Percentiles rank a stretch among this genome's conserved stretches.
These are phyloP conservation scores for Megaceryle torquata DNA, from an alignment of 2,113 vertebrate species.

Conservation along the genomic window DNA sequence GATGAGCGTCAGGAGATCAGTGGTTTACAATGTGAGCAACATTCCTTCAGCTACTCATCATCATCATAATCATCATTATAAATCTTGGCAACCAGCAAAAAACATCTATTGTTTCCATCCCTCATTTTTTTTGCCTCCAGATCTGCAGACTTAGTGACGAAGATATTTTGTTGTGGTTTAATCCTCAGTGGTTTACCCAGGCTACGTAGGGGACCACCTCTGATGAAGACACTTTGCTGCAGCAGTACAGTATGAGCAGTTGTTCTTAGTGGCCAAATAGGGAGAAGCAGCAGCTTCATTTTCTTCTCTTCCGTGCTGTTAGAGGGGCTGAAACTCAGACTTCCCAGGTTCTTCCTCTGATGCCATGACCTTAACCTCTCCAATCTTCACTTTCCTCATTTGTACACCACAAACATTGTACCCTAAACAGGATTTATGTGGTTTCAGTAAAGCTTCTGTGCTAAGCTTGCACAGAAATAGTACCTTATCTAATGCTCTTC, in stretches of 20 bases:
- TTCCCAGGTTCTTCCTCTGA: background rate
- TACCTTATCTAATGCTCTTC: background rate
- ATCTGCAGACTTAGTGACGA: constrained; percentile 12
- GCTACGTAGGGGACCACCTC: background rate
- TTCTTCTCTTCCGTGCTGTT: background rate
- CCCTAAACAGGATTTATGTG: background rate
- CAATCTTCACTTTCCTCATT: background rate
- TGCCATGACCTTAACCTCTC: background rate
- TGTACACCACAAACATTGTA: background rate
- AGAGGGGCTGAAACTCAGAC: background rate
- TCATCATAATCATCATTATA: constrained; percentile 20
- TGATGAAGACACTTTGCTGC: background rate
- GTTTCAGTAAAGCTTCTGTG: background rate
- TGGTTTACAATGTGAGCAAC: constrained; percentile 36
- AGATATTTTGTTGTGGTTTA: constrained; percentile 48
- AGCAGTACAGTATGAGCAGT: background rate
- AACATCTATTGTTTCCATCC: constrained; percentile 34
- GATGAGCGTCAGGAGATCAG: constrained; percentile 35
- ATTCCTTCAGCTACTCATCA: constrained; percentile 40
- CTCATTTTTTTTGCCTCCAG: background rate
- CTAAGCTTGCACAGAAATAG: background rate
- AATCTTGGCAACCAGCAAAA: constrained; percentile 32
- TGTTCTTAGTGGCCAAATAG: background rate
- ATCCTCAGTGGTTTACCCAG: constrained; percentile 9
- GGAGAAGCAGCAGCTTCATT: background rate